A percentile compares a stretch with the other conserved stretches of the same genome.
These are phyloP conservation scores for Lutjanus erythropterus DNA, from an alignment of 2,113 vertebrate genomes.

Conservation along the genomic window DNA sequence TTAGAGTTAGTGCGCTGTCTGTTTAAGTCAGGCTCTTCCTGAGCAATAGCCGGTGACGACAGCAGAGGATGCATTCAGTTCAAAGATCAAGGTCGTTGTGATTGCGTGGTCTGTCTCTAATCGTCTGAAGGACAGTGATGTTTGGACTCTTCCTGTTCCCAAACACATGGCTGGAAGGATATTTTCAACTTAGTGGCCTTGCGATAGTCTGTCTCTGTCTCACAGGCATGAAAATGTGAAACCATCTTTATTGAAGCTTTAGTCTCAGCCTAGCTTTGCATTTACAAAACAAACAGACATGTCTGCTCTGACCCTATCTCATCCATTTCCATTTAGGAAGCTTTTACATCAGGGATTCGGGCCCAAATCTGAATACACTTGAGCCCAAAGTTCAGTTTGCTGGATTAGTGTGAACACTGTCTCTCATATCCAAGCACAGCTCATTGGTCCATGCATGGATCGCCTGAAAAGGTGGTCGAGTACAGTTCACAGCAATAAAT, in stretches of 20 bases:
- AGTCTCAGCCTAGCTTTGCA: neutral
- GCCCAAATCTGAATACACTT: too few relatives aligned
- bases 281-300: neutral
- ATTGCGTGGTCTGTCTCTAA: slow-evolving; percentile 46
- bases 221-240: slow-evolving; percentile 1
- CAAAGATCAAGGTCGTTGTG: slow-evolving; percentile 67
- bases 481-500: too few relatives aligned
- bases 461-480: too few relatives aligned
- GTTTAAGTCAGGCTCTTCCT: slow-evolving; percentile 55
- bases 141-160: slow-evolving; percentile 72
- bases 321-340: neutral
- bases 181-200: slow-evolving; percentile 58
- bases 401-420: too few relatives aligned
- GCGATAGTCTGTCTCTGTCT: slow-evolving; percentile 19
- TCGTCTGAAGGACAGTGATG: slow-evolving; percentile 57
- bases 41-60: slow-evolving; percentile 42
- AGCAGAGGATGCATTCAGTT: slow-evolving; percentile 65
- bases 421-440: too few relatives aligned
- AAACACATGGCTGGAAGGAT: slow-evolving; percentile 57
- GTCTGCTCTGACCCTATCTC: neutral
- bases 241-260: neutral
- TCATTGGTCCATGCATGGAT: too few relatives aligned
- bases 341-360: too few relatives aligned
- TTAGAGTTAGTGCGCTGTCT: slow-evolving; percentile 17
- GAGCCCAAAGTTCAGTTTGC: too few relatives aligned